Evolutionary conservation across 2,888 invertebrate species (phyloP), one percentile per base, ranked within the genome.

Genomic region (Amiota communis): DNA sequence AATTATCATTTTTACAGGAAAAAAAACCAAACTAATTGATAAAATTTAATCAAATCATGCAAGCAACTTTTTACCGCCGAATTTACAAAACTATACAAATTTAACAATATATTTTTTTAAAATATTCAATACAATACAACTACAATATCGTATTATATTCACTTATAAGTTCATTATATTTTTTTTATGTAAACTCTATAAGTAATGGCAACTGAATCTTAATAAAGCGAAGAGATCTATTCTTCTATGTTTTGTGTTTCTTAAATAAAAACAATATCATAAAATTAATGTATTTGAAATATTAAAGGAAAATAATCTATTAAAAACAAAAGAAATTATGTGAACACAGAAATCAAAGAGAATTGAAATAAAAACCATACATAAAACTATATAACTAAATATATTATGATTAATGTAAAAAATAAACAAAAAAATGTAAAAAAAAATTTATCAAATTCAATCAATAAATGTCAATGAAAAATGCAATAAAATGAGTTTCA

Each of bases 401-500:
- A 49, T 61, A 74, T 61, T 69, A 74, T 49, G 67, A 69, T 46
- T 65, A 65, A 72, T 72, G 67, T 72, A 48, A 48, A 77, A 12
- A 56, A 72, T 51, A 68, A 72, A 72, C 72, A 70, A 61, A 23
- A 23, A 72, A 72, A 72, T 46, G 74, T 72, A 74, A 71, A 73
- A 70, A 75, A 76, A 81, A 79, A 74, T 81, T 85, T 84, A 86
- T 86, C 85, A 86, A 86, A 86, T 84, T 86, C 83, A 86, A 83
- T 84, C 86, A 84, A 86, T 84, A 84, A 84, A 84, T 86, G 86
- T 84, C 86, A 84, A 84, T 86, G 85, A 84, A 85, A 81, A 83
- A 85, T 82, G 76, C 78, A 81, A 68, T 68, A 12, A 47, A 65
- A 48, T 36, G n/a, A 15, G 51, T 68, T 36, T 36, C 36, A 6